Percentiles rank a stretch among this genome's conserved stretches.
Evolutionary conservation across 2,888 invertebrate species (phyloP).

Genomic region (Chloroclystis v-ata): DNA sequence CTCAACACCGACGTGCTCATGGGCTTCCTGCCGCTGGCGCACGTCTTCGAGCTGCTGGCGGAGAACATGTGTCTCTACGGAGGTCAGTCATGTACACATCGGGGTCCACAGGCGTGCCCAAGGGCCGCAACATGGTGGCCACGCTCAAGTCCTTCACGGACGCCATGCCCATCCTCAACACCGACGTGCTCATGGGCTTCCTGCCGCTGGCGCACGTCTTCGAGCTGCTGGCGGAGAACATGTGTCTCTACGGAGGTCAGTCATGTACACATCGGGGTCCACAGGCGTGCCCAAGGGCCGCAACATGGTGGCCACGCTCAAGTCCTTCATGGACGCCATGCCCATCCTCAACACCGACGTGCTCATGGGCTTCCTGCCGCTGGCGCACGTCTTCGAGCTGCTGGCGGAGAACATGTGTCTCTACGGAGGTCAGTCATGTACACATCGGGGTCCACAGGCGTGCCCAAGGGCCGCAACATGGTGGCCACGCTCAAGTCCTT

Average conservation of each 20-base stretch:
- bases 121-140: constrained; percentile 90
- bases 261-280: too few relatives aligned
- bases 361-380: constrained; percentile 93
- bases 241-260: constrained; percentile 89
- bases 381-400: constrained; percentile 98
- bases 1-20: constrained; percentile 85
- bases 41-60: constrained; percentile 90
- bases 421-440: too few relatives aligned
- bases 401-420: too few relatives aligned
- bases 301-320: constrained; percentile 27
- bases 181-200: constrained; percentile 95
- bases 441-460: constrained; percentile 97
- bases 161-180: constrained; percentile 82
- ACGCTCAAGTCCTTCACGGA: constrained; percentile 90
- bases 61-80: too few relatives aligned
- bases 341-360: constrained; percentile 81
- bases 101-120: constrained; percentile 97
- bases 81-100: too few relatives aligned
- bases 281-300: constrained; percentile 82
- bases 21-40: constrained; percentile 97
- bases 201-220: constrained; percentile 98
- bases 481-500: constrained; percentile 88
- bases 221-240: constrained; percentile 94
- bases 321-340: constrained; percentile 39
- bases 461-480: constrained; percentile 94